These are phyloP conservation scores for Prosapia bicincta DNA, from an alignment of 2,888 invertebrate species.

Conservation along the genomic window DNA sequence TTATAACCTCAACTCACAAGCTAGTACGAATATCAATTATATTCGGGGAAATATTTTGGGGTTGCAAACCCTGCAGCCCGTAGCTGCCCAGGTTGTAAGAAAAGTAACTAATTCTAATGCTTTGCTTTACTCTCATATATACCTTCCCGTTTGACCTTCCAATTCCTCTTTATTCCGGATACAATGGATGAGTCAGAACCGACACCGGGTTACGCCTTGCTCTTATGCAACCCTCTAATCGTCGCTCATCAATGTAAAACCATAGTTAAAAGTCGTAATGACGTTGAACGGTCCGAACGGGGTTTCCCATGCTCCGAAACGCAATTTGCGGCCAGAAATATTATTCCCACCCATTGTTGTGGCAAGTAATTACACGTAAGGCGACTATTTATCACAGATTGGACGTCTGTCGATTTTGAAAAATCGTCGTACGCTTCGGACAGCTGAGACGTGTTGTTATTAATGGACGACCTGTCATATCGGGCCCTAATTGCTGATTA, in stretches of 20 bases:
- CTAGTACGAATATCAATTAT: too few relatives aligned
- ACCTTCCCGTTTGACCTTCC: too few relatives aligned
- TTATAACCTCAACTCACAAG: too few relatives aligned
- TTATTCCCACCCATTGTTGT: not conserved
- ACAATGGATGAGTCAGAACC: too few relatives aligned
- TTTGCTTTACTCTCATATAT: too few relatives aligned
- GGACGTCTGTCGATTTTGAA: conserved; percentile 2
- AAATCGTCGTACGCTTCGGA: not conserved
- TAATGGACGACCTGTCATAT: not conserved
- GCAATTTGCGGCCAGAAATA: not conserved
- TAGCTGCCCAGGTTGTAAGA: too few relatives aligned
- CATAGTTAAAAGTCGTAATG: not conserved
- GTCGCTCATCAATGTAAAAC: not conserved
- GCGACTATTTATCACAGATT: not conserved
- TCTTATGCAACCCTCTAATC: not conserved
- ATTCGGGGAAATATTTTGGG: too few relatives aligned
- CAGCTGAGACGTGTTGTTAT: not conserved
- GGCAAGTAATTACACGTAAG: not conserved
- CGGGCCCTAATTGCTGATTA: not conserved
- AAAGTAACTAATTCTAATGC: too few relatives aligned
- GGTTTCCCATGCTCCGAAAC: not conserved
- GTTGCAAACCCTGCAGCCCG: too few relatives aligned
- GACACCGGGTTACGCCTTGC: not conserved
- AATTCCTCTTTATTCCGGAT: too few relatives aligned
- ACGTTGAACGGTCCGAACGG: not conserved